phyloP scores from a whole-genome alignment of 2,113 vertebrate species.

The Podiceps cristatus region DNA sequence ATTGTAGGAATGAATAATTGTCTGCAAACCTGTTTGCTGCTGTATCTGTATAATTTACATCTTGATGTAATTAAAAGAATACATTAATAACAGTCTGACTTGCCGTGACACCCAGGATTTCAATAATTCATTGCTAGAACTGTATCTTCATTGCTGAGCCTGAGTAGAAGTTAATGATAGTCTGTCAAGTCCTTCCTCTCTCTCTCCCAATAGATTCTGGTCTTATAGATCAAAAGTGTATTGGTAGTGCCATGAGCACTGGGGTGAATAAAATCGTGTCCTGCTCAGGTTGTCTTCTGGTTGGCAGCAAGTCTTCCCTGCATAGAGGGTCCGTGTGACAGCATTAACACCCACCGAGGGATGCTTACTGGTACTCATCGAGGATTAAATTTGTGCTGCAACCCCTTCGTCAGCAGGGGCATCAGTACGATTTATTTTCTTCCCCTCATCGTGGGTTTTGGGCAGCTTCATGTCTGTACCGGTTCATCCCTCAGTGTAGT shows the following conservation, averaged over 20 bases:
- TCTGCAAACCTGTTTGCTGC: background rate
- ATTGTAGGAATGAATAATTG: background rate
- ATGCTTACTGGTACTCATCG: fast-evolving
- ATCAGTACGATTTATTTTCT: background rate
- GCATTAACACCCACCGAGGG: background rate
- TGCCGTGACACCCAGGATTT: constrained; percentile 42
- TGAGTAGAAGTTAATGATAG: background rate
- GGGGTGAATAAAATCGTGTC: background rate
- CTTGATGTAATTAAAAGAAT: constrained; percentile 22
- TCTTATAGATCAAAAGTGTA: background rate
- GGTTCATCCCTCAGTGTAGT: fast-evolving
- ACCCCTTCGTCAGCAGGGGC: background rate
- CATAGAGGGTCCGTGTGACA: too few species aligned
- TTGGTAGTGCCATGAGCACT: fast-evolving
- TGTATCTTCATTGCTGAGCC: background rate
- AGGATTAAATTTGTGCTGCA: background rate
- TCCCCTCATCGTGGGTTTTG: background rate
- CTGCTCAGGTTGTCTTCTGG: background rate
- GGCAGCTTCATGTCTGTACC: background rate
- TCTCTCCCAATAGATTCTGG: background rate
- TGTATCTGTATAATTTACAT: constrained; percentile 64
- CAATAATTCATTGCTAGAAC: constrained; percentile 65
- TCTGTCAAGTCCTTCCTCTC: background rate
- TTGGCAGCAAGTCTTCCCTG: too few species aligned
- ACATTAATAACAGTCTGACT: constrained; percentile 54